These are phyloP conservation scores for Protodeltote pygarga DNA, from an alignment of 2,888 invertebrate species.

Conservation along the genomic window DNA sequence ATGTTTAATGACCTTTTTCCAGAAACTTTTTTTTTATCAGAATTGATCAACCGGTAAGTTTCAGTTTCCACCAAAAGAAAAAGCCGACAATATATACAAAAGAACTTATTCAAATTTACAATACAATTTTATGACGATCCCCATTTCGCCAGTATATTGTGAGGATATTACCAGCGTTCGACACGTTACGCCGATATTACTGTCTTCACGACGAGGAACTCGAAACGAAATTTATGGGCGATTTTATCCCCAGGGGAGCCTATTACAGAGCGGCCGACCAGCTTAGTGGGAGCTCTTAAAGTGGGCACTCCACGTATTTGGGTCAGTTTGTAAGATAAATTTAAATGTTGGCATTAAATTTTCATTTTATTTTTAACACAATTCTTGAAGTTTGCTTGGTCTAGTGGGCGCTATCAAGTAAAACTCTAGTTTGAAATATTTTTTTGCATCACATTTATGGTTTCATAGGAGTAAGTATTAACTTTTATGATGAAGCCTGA, in stretches of 20 bases:
- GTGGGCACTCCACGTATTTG: slow-evolving; percentile 39
- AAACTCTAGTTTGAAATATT: neutral
- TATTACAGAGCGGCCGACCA: slow-evolving; percentile 63
- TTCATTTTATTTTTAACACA: slow-evolving; percentile 43
- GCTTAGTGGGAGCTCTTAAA: slow-evolving; percentile 43
- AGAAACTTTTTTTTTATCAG: too few relatives aligned
- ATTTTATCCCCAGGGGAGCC: slow-evolving; percentile 75
- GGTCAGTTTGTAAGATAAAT: slow-evolving; percentile 44
- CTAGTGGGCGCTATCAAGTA: slow-evolving; percentile 12
- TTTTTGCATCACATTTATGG: too few relatives aligned
- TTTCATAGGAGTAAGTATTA: too few relatives aligned
- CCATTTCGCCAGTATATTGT: slow-evolving; percentile 31
- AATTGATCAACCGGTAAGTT: too few relatives aligned
- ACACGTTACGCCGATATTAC: slow-evolving; percentile 51
- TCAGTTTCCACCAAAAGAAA: too few relatives aligned
- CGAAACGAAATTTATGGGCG: slow-evolving; percentile 76
- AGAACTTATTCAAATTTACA: too few relatives aligned
- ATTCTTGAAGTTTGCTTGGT: slow-evolving; percentile 30
- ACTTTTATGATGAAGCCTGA: too few relatives aligned
- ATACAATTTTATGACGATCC: slow-evolving; percentile 34
- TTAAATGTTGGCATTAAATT: slow-evolving; percentile 50
- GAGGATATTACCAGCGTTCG: slow-evolving; percentile 39
- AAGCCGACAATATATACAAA: too few relatives aligned
- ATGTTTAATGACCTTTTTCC: too few relatives aligned
- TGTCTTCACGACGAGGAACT: slow-evolving; percentile 51